Evolutionary conservation across 2,797 vertebrate genomes (phyloP).

Genomic region (Sebastes taczanowskii): DNA sequence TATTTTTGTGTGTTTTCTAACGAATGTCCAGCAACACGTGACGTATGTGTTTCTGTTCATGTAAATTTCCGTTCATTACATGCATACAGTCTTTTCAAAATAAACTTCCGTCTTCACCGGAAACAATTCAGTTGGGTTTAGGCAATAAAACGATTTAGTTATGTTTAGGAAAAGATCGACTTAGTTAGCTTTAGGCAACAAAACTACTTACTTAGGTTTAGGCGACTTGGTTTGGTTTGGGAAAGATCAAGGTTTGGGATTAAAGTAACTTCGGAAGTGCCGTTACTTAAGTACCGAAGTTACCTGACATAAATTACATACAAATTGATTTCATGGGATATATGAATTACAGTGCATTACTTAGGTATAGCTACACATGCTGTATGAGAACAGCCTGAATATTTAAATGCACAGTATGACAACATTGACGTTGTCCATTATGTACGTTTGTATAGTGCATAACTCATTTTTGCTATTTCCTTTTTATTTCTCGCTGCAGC

Average conservation of each 20-base stretch:
- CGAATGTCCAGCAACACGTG: no score
- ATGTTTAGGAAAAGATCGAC: no score
- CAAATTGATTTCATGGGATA: background rate
- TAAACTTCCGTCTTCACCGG: no score
- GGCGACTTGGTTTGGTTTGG: no score
- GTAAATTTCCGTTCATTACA: no score
- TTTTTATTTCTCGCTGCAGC: background rate
- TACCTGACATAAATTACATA: background rate
- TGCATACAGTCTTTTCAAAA: no score
- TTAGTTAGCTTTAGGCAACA: no score
- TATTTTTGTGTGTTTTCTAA: no score
- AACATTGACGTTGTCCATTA: background rate
- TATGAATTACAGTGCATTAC: background rate
- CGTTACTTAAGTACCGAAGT: background rate
- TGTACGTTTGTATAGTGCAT: background rate
- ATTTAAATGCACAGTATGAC: background rate
- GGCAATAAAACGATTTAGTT: no score
- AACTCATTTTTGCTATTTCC: background rate
- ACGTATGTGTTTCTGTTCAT: no score
- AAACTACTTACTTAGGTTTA: no score
- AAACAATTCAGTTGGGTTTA: no score
- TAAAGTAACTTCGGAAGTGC: background rate
- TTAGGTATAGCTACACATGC: background rate
- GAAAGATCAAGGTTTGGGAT: background rate
- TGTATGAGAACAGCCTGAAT: background rate